phyloP scores from a whole-genome alignment of 2,888 invertebrate genomes.

The Nephrotoma appendiculata region DNA sequence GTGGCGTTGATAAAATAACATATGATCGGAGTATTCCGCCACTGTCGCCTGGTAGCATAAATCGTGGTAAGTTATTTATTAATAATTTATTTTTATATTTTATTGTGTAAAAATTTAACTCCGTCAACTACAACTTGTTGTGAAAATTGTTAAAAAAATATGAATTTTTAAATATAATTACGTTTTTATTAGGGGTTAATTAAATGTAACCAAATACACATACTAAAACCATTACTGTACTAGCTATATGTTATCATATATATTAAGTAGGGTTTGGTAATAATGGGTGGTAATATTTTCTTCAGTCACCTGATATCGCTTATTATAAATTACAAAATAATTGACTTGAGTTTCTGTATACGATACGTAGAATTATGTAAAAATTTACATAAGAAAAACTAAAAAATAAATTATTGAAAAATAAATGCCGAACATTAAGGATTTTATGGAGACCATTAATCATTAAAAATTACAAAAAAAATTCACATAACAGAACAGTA shows the following conservation, averaged over 20 bases:
- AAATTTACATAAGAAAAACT: neutral
- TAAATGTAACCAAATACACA: neutral
- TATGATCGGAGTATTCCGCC: slow-evolving; percentile 35
- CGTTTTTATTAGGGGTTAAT: neutral
- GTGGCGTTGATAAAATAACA: slow-evolving; percentile 11
- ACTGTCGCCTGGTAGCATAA: slow-evolving; percentile 61
- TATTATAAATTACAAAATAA: slow-evolving; percentile 4
- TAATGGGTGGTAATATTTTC: neutral
- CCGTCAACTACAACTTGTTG: neutral
- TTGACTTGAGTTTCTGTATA: neutral
- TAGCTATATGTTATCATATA: neutral
- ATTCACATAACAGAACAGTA: neutral
- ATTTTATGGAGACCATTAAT: neutral
- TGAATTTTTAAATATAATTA: neutral
- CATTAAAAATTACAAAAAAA: neutral
- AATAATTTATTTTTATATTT: neutral
- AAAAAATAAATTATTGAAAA: neutral
- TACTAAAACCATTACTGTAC: neutral
- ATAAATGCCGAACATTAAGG: neutral
- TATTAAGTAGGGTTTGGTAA: neutral
- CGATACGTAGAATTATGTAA: neutral
- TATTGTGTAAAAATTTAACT: neutral
- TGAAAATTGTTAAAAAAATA: neutral
- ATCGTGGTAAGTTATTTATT: slow-evolving; percentile 48
- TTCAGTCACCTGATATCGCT: neutral